Conservation (phyloP, 1,140 invertebrate species). For the Sinonovacula constricta region DNA sequence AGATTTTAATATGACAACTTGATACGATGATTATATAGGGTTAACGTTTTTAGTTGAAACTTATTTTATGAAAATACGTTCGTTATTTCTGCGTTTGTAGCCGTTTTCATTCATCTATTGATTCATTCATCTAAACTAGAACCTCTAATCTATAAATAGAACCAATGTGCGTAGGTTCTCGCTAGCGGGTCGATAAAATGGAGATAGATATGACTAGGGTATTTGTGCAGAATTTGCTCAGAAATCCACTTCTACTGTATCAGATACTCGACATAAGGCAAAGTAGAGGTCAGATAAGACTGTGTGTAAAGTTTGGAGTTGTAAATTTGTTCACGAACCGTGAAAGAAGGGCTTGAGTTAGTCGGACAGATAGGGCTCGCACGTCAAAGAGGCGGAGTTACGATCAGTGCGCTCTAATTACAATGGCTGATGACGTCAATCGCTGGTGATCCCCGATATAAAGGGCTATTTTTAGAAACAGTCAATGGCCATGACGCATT, state of each 20-base stretch:
- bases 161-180: not conserved
- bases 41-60: no score
- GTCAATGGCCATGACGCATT: conserved; percentile 47
- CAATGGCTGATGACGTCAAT: conserved; percentile 49
- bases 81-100: no score
- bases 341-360: conserved; percentile 10
- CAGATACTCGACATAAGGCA: no score
- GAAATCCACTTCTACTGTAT: no score
- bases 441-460: conserved; percentile 27
- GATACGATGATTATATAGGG: no score
- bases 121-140: no score
- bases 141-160: not conserved
- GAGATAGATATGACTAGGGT: no score
- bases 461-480: conserved; percentile 37
- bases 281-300: not conserved
- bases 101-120: no score
- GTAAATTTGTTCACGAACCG: conserved; percentile 43
- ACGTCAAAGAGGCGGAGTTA: conserved; percentile 56
- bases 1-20: no score
- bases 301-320: not conserved
- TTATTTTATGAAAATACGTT: no score
- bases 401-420: conserved; percentile 23
- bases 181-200: not conserved
- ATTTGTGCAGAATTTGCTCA: no score
- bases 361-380: conserved; percentile 9